Conservation (phyloP, 2,113 vertebrate genomes). For the Amphiprion percula region DNA sequence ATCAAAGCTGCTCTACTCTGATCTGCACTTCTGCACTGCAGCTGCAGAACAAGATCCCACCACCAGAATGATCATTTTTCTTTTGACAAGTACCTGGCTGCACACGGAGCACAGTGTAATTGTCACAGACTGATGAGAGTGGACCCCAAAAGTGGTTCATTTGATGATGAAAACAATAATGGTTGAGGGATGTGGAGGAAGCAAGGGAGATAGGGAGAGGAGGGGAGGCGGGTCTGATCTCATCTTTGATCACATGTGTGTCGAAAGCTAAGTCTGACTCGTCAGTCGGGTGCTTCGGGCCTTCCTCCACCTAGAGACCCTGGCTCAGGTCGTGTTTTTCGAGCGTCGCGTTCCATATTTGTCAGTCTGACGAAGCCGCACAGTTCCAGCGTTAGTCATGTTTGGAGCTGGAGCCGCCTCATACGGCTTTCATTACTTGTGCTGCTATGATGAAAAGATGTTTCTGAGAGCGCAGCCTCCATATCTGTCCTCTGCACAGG, state of each 20-base stretch:
- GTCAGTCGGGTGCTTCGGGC: constrained; percentile 19
- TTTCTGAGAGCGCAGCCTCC: constrained; percentile 54
- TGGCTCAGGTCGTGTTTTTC: constrained; percentile 53
- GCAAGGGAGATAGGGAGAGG: not conserved
- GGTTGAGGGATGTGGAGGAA: constrained; percentile 57
- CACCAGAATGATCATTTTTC: constrained; percentile 19
- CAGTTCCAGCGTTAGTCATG: constrained; percentile 76
- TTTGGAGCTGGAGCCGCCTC: constrained; percentile 64
- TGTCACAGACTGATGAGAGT: constrained; percentile 1
- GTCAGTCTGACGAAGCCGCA: constrained; percentile 63
- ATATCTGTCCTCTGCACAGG: constrained; percentile 29
- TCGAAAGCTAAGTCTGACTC: constrained; percentile 45
- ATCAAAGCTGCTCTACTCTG: constrained; percentile 61
- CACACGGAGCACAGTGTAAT: constrained; percentile 8
- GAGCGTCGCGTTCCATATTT: constrained; percentile 59
- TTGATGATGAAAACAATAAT: constrained; percentile 45
- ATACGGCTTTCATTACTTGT: constrained; percentile 72
- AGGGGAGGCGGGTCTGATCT: constrained; percentile 24
- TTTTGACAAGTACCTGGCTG: constrained; percentile 52
- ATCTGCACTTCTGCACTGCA: constrained; percentile 55
- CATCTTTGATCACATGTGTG: constrained; percentile 60
- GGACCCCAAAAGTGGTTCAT: constrained; percentile 1
- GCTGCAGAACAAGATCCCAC: constrained; percentile 55
- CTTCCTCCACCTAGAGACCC: constrained; percentile 46
- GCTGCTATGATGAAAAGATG: constrained; percentile 75